Evolutionary conservation across 2,113 vertebrate species (phyloP), one percentile per base, ranked within the genome.

Genomic region (Hirundichthys speculiger): DNA sequence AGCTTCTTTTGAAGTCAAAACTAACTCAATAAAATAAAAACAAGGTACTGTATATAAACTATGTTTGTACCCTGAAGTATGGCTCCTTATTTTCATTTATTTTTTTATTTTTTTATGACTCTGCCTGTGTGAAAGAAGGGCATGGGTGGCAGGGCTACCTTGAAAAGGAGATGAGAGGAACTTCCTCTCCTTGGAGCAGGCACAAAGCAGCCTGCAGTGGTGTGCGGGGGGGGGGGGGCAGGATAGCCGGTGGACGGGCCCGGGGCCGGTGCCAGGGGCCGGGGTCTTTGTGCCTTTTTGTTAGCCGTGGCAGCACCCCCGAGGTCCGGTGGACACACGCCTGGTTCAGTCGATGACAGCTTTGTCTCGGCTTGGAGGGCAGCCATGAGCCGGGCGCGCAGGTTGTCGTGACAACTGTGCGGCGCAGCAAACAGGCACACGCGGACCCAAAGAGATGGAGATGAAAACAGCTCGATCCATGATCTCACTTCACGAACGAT

Each of bases 361-460:
- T 91, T 91, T 91, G 88, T 92, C 69, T 72, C 27, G 1, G 14
- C 77, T 84, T 87, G 88, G 88, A 90, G 74, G 76, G 74, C 59
- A 49, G 84, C 88, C 89, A 90, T 77, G 73, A 88, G 83, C 41
- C 50, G 56, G 79, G 76, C 49, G 41, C 54, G 42, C 52, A 56
- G 80, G 90, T 89, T 84, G 83, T 80, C 67, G 51, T 86, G 88
- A 83, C 83, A 88, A 90, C 87, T 54, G 60, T 41, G 25, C 27
- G 19, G 59, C 8, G 76, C 64, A 63, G 75, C 57, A 63, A 40
- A 71, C 61, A 58, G 42, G 76, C 60, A 66, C 50, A 34, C 42
- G 38, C 49, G 27, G 0, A 7, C 24, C 0, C n/a, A 41, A 20
- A 1, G 14, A 64, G 13, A 64, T 57, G 5, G 3, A 34, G 30